These are phyloP conservation scores for Siphonodentalium dalli DNA, from an alignment of 2,888 invertebrate species.

Conservation along the genomic window DNA sequence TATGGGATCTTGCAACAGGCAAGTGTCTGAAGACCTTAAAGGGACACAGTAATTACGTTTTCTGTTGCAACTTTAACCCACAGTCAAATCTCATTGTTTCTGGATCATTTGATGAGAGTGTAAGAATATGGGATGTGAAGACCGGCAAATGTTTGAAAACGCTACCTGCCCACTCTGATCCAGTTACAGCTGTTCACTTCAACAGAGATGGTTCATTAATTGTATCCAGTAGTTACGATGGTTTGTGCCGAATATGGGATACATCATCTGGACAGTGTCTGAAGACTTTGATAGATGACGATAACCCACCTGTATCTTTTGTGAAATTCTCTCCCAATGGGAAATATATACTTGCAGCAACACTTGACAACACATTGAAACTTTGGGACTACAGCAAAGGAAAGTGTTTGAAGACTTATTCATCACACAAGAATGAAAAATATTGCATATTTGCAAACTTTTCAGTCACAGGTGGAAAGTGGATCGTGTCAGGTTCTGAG, in stretches of 20 bases:
- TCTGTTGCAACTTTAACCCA: constrained; percentile 99
- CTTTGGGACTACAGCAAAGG: constrained; percentile 99
- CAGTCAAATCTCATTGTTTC: constrained; percentile 99
- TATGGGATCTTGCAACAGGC: constrained; percentile 95
- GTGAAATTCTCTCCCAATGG: constrained; percentile 99
- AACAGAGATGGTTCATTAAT: constrained; percentile 98
- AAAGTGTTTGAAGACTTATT: constrained; percentile 97
- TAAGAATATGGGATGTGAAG: constrained; percentile 97
- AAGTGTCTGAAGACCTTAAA: constrained; percentile 98
- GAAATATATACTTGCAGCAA: constrained; percentile 98
- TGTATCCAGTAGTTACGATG: constrained; percentile 98
- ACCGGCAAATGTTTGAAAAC: constrained; percentile 98
- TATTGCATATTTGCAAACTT: constrained; percentile 99
- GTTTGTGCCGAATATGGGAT: constrained; percentile 99
- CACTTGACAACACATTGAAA: constrained; percentile 96
- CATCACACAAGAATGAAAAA: constrained; percentile 98
- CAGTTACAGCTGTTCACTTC: constrained; percentile 98
- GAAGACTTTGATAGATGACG: constrained; percentile 98
- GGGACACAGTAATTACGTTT: constrained; percentile 99
- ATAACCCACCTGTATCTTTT: constrained; percentile 99
- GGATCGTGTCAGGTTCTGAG: constrained; percentile 99
- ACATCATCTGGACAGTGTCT: constrained; percentile 98
- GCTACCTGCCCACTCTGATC: constrained; percentile 98
- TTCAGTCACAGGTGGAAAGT: constrained; percentile 99
- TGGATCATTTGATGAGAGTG: constrained; percentile 99